Evolutionary conservation across 2,888 invertebrate species (phyloP), one percentile per base, ranked within the genome.

Genomic region (Mimumesa dahlbomi): DNA sequence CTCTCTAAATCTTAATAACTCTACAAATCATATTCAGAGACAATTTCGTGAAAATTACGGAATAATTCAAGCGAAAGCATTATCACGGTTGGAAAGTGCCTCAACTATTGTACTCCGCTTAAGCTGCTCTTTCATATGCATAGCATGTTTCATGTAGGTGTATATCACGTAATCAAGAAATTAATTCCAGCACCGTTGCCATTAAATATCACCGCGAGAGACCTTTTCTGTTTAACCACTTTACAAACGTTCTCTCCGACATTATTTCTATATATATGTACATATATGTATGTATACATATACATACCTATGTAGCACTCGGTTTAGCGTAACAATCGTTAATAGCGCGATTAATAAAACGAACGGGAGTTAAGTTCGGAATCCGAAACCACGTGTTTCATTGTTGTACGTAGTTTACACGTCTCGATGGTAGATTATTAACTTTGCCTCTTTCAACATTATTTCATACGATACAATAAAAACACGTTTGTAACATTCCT

Each of bases 81-180:
- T 79, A 79, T 75, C 81, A 49, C 50, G 70, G 70, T 49, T 52
- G 78, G 81, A 68, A 75, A 81, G 70, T 77, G 67, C 50, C 73
- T 69, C 63, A 56, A 73, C 81, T 75, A 79, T 81, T 81, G 81
- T 79, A 57, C 81, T 59, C 62, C 70, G 68, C 73, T 81, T 81
- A 79, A 81, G 73, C 79, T 29, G 75, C 73, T 66, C 75, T 77
- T 81, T 79, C 78, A 73, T 81, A 81, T 79, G 75, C 78, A 73
- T 70, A 73, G 40, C 65, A 49, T 75, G 75, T 73, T 73, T 56
- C 70, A 31, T 50, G 56, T 65, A 61, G 45, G 54, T 56, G 71
- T 77, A 62, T 69, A 77, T 75, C 72, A 58, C 43, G 65, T 77
- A 81, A 77, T 75, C 75, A 62, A 70, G 70, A 77, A 75, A 79